Base-by-base conservation (phyloP, 2,113 vertebrate species). In the Okapia johnstoni region DNA sequence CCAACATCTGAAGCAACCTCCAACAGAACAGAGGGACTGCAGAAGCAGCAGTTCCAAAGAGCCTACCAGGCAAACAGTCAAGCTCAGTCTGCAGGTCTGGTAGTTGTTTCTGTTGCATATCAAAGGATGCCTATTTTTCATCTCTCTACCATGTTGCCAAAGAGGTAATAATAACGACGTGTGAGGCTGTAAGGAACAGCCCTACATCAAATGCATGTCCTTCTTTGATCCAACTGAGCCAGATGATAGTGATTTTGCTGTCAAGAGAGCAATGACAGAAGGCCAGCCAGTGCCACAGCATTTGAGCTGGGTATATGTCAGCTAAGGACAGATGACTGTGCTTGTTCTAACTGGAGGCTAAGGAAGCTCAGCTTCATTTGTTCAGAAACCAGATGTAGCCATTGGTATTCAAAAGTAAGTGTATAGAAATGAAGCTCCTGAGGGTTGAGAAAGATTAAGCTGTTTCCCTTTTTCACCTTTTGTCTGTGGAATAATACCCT, bases 181-280 rank as follows among this genome's bases (percentile, higher is more conserved):
- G 95, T 66, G 93, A 63, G 52, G 46, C 85, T 94, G 40, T 52
- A 86, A 92, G 86, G 57, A 90, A 86, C 84, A 96, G 81, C 86
- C 60, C 52, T 40, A 46, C 61, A 60, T 95, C 70, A 19, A 46
- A 60, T 92, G 55, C 70, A 0, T 57, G 50, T 84, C 86, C 40
- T 89, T 92, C 95, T 98, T 96, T 97, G 70, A 97, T 97, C 93
- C 63, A 76, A 0, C 87, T 14, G 40, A 93, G 33, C 92, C 96
- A 97, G 97, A 94, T 90, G 92, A 96, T 61, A 90, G 79, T 90
- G 88, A 97, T 88, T 97, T 92, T 88, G 55, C 87, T 92, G 89
- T 95, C 92, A 93, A 96, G 87, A 73, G 73, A 88, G 36, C 81
- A 70, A 79, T 33, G 92, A 93, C 80, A 83, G 61, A 95, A 84